Conservation (phyloP, 1,140 invertebrate species). For the Zaprionus vittiger region DNA sequence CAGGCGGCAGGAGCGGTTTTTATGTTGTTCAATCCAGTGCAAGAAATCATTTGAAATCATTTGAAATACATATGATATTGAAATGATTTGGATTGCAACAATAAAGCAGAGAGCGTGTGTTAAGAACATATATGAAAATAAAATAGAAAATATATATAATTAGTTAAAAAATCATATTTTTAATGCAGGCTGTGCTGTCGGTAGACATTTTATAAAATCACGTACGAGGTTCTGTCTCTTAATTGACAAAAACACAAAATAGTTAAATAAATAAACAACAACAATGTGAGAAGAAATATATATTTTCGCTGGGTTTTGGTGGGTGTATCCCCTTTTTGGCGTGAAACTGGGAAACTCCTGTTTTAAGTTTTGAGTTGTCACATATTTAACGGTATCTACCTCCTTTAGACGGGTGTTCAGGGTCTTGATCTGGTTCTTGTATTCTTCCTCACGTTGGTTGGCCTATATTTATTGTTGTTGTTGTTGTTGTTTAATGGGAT, state of each 20-base stretch:
- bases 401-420: conserved; percentile 99
- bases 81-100: conserved; percentile 47
- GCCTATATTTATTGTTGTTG: conserved; percentile 89
- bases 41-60: conserved; percentile 42
- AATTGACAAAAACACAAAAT: conserved; percentile 18
- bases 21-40: conserved; percentile 48
- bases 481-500: conserved; percentile 63
- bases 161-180: conserved; percentile 46
- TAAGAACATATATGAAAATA: conserved; percentile 71
- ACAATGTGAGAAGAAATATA: conserved; percentile 43
- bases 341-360: conserved; percentile 64
- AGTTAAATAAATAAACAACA: conserved; percentile 64
- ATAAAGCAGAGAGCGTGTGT: conserved; percentile 41
- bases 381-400: conserved; percentile 86
- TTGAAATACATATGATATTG: conserved; percentile 32
- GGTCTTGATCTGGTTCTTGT: conserved; percentile 99
- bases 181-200: conserved; percentile 53
- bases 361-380: conserved; percentile 28
- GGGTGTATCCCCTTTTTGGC: conserved; percentile 11
- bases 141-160: conserved; percentile 67
- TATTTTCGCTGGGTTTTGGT: conserved; percentile 60
- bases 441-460: conserved; percentile 99
- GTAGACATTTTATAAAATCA: conserved; percentile 81
- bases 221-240: conserved; percentile 5
- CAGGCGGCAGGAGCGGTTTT: conserved; percentile 9